Evolutionary conservation across 1,140 invertebrate genomes (phyloP), one percentile per base, ranked within the genome.

Genomic region (Formica selysi): DNA sequence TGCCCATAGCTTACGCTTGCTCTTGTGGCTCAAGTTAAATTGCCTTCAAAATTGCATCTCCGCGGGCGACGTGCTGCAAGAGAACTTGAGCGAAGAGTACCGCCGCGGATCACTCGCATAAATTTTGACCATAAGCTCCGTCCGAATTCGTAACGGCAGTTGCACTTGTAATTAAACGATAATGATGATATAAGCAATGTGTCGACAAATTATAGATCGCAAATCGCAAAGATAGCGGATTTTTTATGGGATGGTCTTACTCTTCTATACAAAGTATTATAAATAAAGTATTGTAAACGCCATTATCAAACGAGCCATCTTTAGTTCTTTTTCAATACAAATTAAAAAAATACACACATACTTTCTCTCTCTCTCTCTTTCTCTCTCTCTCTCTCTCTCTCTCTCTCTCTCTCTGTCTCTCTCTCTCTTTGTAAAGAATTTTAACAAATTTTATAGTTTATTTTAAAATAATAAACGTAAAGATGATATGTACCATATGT

Each of bases 11-110:
- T 88, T 79, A 84, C 76, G 89, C 71, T 85, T 74, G 89, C 73
- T 74, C 73, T 62, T 89, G 90, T 78, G 81, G 84, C 87, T 90
- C 87, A 91, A 91, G 90, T 91, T 91, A 91, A 91, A 91, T 91
- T 91, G 89, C 90, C 90, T 91, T 90, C 84, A 91, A 91, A 91
- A 91, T 90, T 91, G 90, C 90, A 81, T 84, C 71, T 86, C 86
- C 80, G 81, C 79, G 73, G 73, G 54, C 54, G 84, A 73, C n/a
- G 84, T n/a, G 68, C 41, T 65, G 70, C 83, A 62, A 73, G 87
- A 73, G 80, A 85, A 85, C 71, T 41, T 32, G 71, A 81, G 65
- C 71, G 86, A 64, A 38, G 73, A 83, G 65, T 57, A 64, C 64
- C 51, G 80, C 59, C 73, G 70, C 81, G 59, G 44, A 88, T 88